Evolutionary conservation across 2,113 vertebrate genomes (phyloP), one percentile per base, ranked within the genome.

Genomic region (Pygoscelis adeliae): DNA sequence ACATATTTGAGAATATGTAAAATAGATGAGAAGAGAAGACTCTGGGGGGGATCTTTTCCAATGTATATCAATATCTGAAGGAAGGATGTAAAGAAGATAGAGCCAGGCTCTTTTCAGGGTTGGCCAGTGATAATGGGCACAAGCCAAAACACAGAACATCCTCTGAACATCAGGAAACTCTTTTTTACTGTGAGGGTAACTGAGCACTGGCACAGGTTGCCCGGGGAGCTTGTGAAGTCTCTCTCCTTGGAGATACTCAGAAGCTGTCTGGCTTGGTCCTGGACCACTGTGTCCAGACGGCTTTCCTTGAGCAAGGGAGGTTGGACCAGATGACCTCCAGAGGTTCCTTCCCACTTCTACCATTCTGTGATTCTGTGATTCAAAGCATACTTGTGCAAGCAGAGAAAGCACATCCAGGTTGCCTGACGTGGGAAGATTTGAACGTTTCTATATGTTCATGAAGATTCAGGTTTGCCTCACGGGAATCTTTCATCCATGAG

Each of bases 371-470:
- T 40, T 22, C 15, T 42, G 36, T 55, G 50, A 55, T 15, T 42
- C 5, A 34, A 55, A 77, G 16, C 40, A 53, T 21, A 29, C 25
- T 47, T 10, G 5, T 23, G 16, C 18, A 50, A 65, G 38, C 17
- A 40, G 38, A 78, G 58, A 65, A 71, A 40, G 25, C 16, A 16
- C 5, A 13, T 67, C 8, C 0, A 4, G 6, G 8, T 32, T 82
- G 11, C 26, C 44, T 65, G 50, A 42, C 0, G 0, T 13, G 6
- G 38, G 34, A 71, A 70, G 36, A 27, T 66, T 77, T 53, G 13
- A 40, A 10, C n/a, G 5, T 8, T 56, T 67, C 32, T 50, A 12
- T 56, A 23, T 56, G 53, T 5, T 83, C 4, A 9, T 67, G 47
- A 52, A 25, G 9, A 62, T 4, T 79, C 27, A 73, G 4, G 12